Evolutionary conservation across 2,797 vertebrate genomes (phyloP).

Genomic region (Chelon labrosus): DNA sequence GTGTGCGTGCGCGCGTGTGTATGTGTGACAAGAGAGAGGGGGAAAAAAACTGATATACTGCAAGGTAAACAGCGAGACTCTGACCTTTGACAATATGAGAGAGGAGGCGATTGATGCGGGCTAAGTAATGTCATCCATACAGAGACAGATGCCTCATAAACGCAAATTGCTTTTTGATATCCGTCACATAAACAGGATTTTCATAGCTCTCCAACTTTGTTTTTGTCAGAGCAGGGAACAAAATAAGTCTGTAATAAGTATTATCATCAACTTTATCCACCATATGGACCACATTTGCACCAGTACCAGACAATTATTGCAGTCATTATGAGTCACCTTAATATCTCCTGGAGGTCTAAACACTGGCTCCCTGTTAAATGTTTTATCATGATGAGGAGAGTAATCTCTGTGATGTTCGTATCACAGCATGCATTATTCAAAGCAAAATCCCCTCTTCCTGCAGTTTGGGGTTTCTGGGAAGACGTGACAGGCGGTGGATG

Average conservation of each 20-base stretch:
- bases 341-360: constrained; percentile 46
- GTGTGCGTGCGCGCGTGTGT: too few relatives aligned
- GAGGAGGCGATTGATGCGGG: constrained; percentile 8
- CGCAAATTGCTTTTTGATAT: not conserved
- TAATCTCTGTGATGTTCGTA: constrained; percentile 51
- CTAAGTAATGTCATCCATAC: constrained; percentile 9
- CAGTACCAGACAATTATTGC: constrained; percentile 22
- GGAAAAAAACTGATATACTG: constrained; percentile 4
- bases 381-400: constrained; percentile 64
- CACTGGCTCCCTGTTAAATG: constrained; percentile 55
- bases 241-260: not conserved
- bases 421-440: constrained; percentile 62
- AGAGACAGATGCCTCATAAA: constrained; percentile 8
- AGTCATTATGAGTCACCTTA: constrained; percentile 48
- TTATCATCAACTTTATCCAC: constrained; percentile 19
- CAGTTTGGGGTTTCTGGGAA: constrained; percentile 24
- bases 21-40: constrained; percentile 9
- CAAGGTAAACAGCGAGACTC: constrained; percentile 2
- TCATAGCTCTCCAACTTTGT: constrained; percentile 1
- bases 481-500: constrained; percentile 25
- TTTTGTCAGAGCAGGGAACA: constrained; percentile 5
- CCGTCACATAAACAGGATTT: too few relatives aligned
- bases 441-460: constrained; percentile 44
- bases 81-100: constrained; percentile 9
- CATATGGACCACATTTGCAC: constrained; percentile 19